Conservation (phyloP, 2,113 vertebrate species). For the Riparia riparia region DNA sequence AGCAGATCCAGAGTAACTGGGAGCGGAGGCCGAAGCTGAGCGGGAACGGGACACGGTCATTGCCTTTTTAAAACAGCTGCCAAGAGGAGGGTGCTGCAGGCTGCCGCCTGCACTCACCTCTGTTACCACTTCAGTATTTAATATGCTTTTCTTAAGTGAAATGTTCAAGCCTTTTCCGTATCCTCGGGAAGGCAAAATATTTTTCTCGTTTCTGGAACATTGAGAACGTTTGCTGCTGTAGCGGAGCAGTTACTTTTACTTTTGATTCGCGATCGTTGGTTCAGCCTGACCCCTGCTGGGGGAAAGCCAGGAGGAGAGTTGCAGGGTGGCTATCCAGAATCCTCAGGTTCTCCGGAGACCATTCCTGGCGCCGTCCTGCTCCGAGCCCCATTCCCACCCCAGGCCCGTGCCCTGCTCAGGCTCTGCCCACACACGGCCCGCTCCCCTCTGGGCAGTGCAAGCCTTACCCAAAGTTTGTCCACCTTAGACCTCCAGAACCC, state of each 20-base stretch:
- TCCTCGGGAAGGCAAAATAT: neutral
- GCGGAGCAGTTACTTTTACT: neutral
- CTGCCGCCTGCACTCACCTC: neutral
- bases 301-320: neutral
- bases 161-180: neutral
- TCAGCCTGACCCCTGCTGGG: conserved; percentile 61
- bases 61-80: neutral
- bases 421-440: accelerated
- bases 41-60: neutral
- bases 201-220: neutral
- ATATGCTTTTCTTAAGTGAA: neutral
- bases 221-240: neutral
- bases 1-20: neutral
- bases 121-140: neutral
- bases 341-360: neutral
- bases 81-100: neutral
- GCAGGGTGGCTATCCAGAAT: accelerated
- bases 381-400: accelerated
- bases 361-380: accelerated
- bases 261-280: neutral
- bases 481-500: neutral
- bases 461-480: neutral
- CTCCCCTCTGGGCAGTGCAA: neutral
- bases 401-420: neutral
- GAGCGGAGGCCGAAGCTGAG: neutral